A percentile compares a stretch with the other conserved stretches of the same genome.
Evolutionary conservation across 1,140 invertebrate species (phyloP).

Genomic region (Lordiphosa mommai): DNA sequence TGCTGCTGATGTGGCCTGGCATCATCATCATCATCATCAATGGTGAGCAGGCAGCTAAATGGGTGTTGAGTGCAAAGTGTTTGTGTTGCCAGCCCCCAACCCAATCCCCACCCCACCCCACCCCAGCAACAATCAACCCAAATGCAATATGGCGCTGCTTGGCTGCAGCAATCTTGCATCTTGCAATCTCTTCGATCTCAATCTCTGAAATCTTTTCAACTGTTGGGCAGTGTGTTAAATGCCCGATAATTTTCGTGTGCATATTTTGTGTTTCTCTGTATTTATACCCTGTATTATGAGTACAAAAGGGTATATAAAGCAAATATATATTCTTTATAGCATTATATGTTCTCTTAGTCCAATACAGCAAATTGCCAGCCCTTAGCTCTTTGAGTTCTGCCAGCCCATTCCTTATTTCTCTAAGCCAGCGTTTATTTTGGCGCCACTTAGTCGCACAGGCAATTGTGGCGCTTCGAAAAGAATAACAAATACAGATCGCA

Average conservation of each 20-base stretch:
- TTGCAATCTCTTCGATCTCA: slow-evolving; percentile 38
- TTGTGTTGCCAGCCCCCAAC: slow-evolving; percentile 45
- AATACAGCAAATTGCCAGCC: no score
- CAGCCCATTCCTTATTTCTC: no score
- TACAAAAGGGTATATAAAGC: not conserved
- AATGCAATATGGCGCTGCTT: slow-evolving; percentile 51
- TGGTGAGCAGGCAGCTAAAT: slow-evolving; percentile 52
- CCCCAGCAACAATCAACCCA: not conserved
- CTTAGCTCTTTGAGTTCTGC: no score
- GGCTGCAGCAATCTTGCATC: slow-evolving; percentile 23
- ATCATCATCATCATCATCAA: slow-evolving; percentile 49
- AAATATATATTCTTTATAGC: slow-evolving; percentile 2
- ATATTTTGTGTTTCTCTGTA: slow-evolving; percentile 3
- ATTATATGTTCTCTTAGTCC: no score
- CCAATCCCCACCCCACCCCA: slow-evolving; percentile 6
- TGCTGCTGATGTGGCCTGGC: slow-evolving; percentile 22
- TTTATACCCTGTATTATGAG: slow-evolving; percentile 9
- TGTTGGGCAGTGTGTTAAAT: slow-evolving; percentile 64
- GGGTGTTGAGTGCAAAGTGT: slow-evolving; percentile 76
- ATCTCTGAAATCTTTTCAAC: slow-evolving; percentile 37
- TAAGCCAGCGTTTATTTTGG: no score
- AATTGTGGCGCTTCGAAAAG: no score
- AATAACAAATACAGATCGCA: no score
- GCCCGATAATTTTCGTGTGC: slow-evolving; percentile 61
- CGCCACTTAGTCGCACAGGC: no score